Base-by-base conservation (phyloP, 2,797 vertebrate genomes). In the Loris lydekkerianus region DNA sequence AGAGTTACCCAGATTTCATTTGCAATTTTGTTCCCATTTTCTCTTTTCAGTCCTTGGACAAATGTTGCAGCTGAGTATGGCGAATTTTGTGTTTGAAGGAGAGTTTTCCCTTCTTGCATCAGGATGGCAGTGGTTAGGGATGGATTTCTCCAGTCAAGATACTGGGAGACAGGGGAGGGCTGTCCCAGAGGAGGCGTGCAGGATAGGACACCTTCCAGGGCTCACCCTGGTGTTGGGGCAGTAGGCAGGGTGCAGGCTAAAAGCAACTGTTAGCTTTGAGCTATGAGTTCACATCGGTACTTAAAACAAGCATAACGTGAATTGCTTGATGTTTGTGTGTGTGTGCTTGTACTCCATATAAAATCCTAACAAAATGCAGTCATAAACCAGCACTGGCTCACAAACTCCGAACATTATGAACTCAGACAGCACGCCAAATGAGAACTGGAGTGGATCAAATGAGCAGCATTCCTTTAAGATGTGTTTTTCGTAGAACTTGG, bases 321-420 rank as follows among this genome's bases (percentile, higher is more conserved):
- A 61, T 76, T 67, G 31, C 49, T 77, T 69, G 60, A 23, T 65
- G 43, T 87, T 70, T 2, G 11, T 29, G 20, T 53, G n/a, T 23
- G 40, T 13, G 14, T 65, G 46, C 46, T 18, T 9, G 23, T 53
- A 76, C 46, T 88, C 27, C 40, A 37, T 88, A 46, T 61, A 94
- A 92, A 83, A 87, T 25, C 40, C 85, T 94, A 92, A 84, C 46
- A 91, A 94, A 89, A 91, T 61, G 14, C 3, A 60, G 73, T 69
- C 72, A 37, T 80, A 86, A 89, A 97, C 65, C 15, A 76, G 58
- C 34, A 3, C 40, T 58, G 56, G 56, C 31, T 95, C 91, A 40
- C 86, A 91, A 83, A 96, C 40, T 2, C 34, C 13, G 83, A 89
- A 58, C 14, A 34, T 65, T 60, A 70, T 56, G 80, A 75, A 94